A percentile compares a stretch with the other conserved stretches of the same genome.
These are phyloP conservation scores for Aleadryas rufinucha DNA, from an alignment of 2,113 vertebrate genomes.

Conservation along the genomic window DNA sequence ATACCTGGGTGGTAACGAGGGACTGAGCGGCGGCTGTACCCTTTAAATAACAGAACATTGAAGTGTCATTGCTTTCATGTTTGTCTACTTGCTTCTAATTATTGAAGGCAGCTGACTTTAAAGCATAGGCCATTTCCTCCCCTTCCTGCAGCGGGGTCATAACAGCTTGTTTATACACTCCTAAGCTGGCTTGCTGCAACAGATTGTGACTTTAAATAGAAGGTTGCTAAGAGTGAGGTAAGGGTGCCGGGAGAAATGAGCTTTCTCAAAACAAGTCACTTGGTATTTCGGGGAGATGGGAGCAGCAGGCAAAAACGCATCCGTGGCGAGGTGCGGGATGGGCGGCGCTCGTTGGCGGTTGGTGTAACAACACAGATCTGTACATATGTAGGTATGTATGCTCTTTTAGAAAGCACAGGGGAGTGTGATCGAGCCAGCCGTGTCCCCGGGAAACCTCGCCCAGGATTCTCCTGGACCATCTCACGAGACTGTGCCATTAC, in stretches of 20 bases:
- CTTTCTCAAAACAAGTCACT: constrained; percentile 21
- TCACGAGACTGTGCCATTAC: not conserved
- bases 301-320: constrained; percentile 47
- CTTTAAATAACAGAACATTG: constrained; percentile 46
- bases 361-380: not conserved
- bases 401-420: not conserved
- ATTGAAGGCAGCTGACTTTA: constrained; percentile 37
- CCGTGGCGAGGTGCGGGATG: not conserved
- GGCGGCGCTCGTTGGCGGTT: not conserved
- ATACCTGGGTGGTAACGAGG: not conserved
- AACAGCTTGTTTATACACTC: constrained; percentile 1
- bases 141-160: not conserved
- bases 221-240: constrained; percentile 38
- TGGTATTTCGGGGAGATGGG: constrained; percentile 30
- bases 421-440: not conserved
- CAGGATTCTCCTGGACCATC: constrained; percentile 19
- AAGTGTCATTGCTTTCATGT: constrained; percentile 37
- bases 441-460: constrained; percentile 23
- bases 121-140: constrained; percentile 53
- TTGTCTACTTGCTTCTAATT: constrained; percentile 47
- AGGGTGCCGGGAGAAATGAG: constrained; percentile 26
- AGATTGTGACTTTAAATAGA: constrained; percentile 45
- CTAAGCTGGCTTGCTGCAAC: constrained; percentile 1
- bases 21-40: not conserved
- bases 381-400: not conserved